These are phyloP conservation scores for Stegodyphus dumicola DNA, from an alignment of 1,140 invertebrate species.

Conservation along the genomic window DNA sequence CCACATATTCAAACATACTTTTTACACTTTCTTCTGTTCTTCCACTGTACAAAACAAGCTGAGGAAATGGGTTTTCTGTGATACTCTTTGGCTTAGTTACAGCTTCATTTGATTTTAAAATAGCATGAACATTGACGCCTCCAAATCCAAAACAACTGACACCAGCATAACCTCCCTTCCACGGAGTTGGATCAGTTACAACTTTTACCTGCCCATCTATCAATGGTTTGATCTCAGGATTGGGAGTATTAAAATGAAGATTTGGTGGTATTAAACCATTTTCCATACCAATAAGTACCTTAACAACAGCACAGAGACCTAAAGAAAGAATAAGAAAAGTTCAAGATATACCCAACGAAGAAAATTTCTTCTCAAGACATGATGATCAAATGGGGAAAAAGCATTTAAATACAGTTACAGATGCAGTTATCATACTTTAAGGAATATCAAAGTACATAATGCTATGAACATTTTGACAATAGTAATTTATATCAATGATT, in stretches of 20 bases:
- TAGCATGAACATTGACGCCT: constrained; percentile 92
- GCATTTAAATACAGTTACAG: too few relatives aligned
- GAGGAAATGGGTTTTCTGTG: constrained; percentile 70
- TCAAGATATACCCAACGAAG: not conserved
- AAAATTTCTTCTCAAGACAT: too few relatives aligned
- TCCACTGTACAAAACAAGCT: constrained; percentile 83
- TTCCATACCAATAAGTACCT: constrained; percentile 92
- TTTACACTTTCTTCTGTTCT: constrained; percentile 85
- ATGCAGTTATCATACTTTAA: too few relatives aligned
- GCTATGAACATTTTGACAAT: too few relatives aligned
- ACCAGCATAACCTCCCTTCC: constrained; percentile 74
- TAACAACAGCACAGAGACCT: constrained; percentile 88
- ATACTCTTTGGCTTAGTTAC: constrained; percentile 70
- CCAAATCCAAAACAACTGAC: constrained; percentile 98
- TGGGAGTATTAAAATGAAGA: constrained; percentile 88
- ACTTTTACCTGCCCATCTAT: constrained; percentile 85
- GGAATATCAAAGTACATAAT: too few relatives aligned
- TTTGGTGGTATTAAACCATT: constrained; percentile 86
- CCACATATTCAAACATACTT: constrained; percentile 74
- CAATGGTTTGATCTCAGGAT: constrained; percentile 88
- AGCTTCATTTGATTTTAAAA: constrained; percentile 79
- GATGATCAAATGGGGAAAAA: too few relatives aligned
- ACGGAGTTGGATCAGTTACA: constrained; percentile 62
- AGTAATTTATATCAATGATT: too few relatives aligned
- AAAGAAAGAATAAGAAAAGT: not conserved